These are phyloP conservation scores for Amiota mariae DNA, from an alignment of 2,888 invertebrate species.

Conservation along the genomic window DNA sequence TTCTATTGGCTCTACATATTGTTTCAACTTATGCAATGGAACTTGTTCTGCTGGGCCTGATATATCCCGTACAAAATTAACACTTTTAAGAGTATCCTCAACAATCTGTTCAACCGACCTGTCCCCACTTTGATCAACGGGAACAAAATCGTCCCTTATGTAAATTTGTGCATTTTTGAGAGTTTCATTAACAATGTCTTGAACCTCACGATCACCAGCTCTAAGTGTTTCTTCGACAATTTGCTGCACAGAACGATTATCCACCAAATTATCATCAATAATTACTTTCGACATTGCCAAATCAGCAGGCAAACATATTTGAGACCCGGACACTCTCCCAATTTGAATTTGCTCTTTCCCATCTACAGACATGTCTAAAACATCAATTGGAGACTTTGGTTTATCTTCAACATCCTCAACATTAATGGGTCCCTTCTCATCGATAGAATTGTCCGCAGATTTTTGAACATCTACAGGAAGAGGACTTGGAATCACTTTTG, in stretches of 20 bases:
- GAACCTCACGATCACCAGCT: slow-evolving; percentile 56
- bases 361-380: background rate
- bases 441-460: background rate
- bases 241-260: slow-evolving; percentile 54
- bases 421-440: background rate
- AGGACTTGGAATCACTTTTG: slow-evolving; percentile 18
- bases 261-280: slow-evolving; percentile 28
- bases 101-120: slow-evolving; percentile 53
- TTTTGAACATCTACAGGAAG: background rate
- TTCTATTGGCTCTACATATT: background rate
- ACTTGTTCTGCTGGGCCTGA: background rate
- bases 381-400: background rate
- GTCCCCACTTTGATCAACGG: slow-evolving; percentile 25
- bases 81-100: slow-evolving; percentile 52
- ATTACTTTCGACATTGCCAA: background rate
- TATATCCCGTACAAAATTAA: slow-evolving; percentile 16
- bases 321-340: background rate
- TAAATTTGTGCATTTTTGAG: slow-evolving; percentile 43
- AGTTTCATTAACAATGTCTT: slow-evolving; percentile 54
- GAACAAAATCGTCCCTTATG: background rate
- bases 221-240: slow-evolving; percentile 57
- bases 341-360: slow-evolving; percentile 23
- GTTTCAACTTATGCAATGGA: background rate
- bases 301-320: too few relatives aligned
- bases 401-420: background rate